Evolutionary conservation across 2,113 vertebrate genomes (phyloP).

Genomic region (Urocitellus parryii): DNA sequence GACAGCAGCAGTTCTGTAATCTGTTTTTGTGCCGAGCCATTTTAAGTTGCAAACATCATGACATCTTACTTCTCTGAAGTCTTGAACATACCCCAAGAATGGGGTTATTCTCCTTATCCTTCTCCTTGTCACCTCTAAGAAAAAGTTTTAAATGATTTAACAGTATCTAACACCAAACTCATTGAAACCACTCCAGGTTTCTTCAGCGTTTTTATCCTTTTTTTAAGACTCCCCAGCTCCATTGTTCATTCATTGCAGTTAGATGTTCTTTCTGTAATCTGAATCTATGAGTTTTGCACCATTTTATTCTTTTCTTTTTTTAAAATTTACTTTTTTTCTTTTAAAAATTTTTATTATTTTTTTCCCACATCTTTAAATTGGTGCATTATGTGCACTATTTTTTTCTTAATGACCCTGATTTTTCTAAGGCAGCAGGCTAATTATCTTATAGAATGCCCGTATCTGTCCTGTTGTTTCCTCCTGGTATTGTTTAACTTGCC

Average conservation of each 20-base stretch:
- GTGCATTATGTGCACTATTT: background rate
- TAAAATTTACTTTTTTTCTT: no score
- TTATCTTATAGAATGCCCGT: background rate
- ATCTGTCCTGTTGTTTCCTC: background rate
- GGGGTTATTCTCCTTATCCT: background rate
- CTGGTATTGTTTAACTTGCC: background rate
- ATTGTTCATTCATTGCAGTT: background rate
- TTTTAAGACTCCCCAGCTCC: background rate
- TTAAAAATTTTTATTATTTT: no score
- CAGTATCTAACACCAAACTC: constrained; percentile 1
- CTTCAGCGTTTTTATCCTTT: background rate
- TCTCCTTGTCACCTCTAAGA: background rate
- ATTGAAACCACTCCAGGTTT: background rate
- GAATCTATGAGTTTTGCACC: background rate
- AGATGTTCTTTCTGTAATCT: background rate
- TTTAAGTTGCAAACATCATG: background rate
- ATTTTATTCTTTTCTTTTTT: background rate
- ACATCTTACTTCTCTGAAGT: background rate
- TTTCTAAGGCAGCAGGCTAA: background rate
- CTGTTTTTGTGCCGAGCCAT: background rate
- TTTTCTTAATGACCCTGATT: background rate
- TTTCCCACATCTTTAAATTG: no score
- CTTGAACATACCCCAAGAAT: background rate
- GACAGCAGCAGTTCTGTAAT: background rate
- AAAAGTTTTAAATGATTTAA: background rate